Percentiles rank a stretch among this genome's conserved stretches.
These are phyloP conservation scores for Drosophila paranaensis DNA, from an alignment of 2,888 invertebrate genomes.

Conservation along the genomic window DNA sequence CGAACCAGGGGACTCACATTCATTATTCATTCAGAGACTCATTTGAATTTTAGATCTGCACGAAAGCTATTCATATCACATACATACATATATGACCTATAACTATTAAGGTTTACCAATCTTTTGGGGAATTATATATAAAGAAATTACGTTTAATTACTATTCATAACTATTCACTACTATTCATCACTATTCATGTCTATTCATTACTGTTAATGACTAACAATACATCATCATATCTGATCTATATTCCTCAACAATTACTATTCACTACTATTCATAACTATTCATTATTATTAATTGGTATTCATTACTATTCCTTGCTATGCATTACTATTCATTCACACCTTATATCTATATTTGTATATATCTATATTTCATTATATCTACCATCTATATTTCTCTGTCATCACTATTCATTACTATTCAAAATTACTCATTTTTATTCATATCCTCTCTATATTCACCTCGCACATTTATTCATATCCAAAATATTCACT, in stretches of 20 bases:
- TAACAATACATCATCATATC: too few relatives aligned
- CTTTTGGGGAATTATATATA: neutral
- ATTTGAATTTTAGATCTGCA: neutral
- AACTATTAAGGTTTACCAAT: neutral
- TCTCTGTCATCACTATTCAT: neutral
- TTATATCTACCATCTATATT: neutral
- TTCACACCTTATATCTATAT: neutral
- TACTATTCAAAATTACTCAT: neutral
- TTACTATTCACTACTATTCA: neutral
- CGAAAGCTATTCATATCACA: neutral
- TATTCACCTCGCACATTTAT: too few relatives aligned
- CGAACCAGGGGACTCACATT: too few relatives aligned
- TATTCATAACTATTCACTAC: neutral
- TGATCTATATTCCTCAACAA: neutral
- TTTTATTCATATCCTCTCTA: too few relatives aligned
- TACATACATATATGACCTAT: neutral
- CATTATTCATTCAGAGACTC: neutral
- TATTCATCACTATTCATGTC: neutral
- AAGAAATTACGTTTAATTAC: too few relatives aligned
- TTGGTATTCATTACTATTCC: neutral
- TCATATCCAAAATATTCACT: neutral
- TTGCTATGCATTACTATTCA: neutral
- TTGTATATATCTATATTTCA: too few relatives aligned
- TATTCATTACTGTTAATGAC: neutral
- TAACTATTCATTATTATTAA: neutral